Percentiles rank a stretch among this genome's conserved stretches.
phyloP scores from a whole-genome alignment of 1,140 invertebrate species.

The Pseudomyrmex concolor region DNA sequence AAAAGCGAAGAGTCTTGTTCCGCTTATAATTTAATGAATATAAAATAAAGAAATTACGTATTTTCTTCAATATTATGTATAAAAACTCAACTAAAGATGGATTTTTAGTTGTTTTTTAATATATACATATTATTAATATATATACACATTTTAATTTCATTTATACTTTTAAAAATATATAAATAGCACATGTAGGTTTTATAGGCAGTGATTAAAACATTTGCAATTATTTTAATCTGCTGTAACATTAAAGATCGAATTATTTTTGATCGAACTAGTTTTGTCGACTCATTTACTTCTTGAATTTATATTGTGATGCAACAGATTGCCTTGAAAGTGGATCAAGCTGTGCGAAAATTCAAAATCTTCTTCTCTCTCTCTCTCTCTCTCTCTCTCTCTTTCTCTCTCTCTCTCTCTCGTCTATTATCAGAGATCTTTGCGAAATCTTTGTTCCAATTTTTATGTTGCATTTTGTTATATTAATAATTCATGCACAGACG shows the following conservation, averaged over 20 bases:
- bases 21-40: too few species aligned
- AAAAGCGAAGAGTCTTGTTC: too few species aligned
- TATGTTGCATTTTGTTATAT: constrained; percentile 41
- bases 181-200: too few species aligned
- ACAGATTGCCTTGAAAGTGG: constrained; percentile 38
- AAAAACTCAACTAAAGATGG: neutral
- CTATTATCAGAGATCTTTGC: constrained; percentile 41
- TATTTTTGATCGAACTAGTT: constrained; percentile 6
- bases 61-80: too few species aligned
- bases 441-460: constrained; percentile 53
- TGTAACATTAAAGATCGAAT: neutral
- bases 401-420: neutral
- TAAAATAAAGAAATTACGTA: too few species aligned
- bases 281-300: neutral
- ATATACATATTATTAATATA: too few species aligned
- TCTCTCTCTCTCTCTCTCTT: neutral
- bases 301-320: constrained; percentile 17
- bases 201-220: neutral
- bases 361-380: neutral
- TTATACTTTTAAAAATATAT: too few species aligned
- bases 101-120: too few species aligned
- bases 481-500: constrained; percentile 52
- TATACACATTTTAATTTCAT: too few species aligned
- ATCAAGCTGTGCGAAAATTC: constrained; percentile 35
- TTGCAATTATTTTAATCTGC: neutral